Evolutionary conservation across 2,888 invertebrate species (phyloP).

Genomic region (Leptinotarsa juncta): DNA sequence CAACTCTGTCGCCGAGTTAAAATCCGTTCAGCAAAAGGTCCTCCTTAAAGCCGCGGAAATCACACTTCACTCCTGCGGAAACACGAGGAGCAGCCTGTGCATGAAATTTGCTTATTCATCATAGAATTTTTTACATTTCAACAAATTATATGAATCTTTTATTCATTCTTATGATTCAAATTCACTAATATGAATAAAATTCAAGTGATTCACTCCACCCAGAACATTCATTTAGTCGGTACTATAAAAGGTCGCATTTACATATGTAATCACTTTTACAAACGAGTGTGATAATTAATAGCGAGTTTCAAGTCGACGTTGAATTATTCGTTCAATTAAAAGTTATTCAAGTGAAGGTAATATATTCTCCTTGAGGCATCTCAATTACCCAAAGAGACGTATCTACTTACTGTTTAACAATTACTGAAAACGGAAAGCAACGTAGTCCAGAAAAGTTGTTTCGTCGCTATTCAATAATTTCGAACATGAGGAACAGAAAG

Average conservation of each 20-base stretch:
- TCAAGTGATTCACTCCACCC: not conserved
- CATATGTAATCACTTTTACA: conserved; percentile 25
- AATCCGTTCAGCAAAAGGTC: too few relatives aligned
- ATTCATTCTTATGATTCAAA: too few relatives aligned
- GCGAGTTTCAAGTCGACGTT: conserved; percentile 12
- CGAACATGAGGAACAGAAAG: too few relatives aligned
- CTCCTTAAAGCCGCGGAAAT: too few relatives aligned
- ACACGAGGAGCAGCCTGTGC: too few relatives aligned
- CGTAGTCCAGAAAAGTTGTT: conserved; percentile 21
- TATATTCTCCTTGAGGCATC: conserved; percentile 36
- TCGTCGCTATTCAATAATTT: not conserved
- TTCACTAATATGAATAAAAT: too few relatives aligned
- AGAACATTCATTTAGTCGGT: not conserved
- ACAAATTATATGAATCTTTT: too few relatives aligned
- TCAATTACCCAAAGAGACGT: conserved; percentile 36
- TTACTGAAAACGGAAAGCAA: conserved; percentile 3
- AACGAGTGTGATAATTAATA: conserved; percentile 27
- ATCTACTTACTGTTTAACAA: conserved; percentile 29
- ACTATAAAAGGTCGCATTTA: conserved; percentile 20
- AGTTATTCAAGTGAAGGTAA: conserved; percentile 34
- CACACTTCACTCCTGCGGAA: too few relatives aligned
- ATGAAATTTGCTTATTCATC: too few relatives aligned
- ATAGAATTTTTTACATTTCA: too few relatives aligned
- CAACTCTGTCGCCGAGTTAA: too few relatives aligned
- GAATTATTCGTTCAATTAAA: conserved; percentile 34